Percentiles rank a stretch among this genome's conserved stretches.
Conservation (phyloP, 2,888 invertebrate genomes). For the Tetheella fluctuosa region DNA sequence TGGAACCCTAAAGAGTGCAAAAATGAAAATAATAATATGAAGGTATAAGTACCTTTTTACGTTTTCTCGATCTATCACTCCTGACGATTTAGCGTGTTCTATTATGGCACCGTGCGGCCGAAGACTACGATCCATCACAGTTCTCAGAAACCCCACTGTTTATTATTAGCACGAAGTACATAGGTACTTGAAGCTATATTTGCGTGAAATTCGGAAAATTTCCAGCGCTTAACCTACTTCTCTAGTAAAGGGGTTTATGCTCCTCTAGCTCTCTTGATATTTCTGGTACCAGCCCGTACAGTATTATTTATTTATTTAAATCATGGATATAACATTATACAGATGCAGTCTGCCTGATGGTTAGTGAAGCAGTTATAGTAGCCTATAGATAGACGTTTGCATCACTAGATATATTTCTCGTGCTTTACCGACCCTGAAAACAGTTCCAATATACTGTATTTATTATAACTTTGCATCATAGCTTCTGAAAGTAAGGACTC, state of each 20-base stretch:
- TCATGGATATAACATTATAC: neutral
- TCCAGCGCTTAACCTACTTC: neutral
- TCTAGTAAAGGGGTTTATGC: neutral
- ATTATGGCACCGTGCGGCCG: conserved; percentile 23
- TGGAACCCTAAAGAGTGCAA: neutral
- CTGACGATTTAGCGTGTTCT: conserved; percentile 22
- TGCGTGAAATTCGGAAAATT: neutral
- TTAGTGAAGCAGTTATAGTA: too few relatives aligned
- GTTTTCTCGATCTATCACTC: conserved; percentile 25
- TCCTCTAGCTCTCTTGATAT: neutral
- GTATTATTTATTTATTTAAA: too few relatives aligned
- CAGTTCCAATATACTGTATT: too few relatives aligned
- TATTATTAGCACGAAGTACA: conserved; percentile 1
- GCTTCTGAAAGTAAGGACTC: neutral
- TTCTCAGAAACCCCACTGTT: conserved; percentile 8
- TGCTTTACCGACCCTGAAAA: too few relatives aligned
- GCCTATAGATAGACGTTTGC: too few relatives aligned
- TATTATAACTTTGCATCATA: neutral
- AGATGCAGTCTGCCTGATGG: too few relatives aligned
- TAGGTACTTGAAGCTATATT: neutral
- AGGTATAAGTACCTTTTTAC: too few relatives aligned
- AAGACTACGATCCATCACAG: conserved; percentile 32
- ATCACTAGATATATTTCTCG: too few relatives aligned
- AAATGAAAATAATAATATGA: neutral
- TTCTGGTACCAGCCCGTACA: too few relatives aligned